Conservation (phyloP, 2,113 vertebrate genomes). For the Passer domesticus region DNA sequence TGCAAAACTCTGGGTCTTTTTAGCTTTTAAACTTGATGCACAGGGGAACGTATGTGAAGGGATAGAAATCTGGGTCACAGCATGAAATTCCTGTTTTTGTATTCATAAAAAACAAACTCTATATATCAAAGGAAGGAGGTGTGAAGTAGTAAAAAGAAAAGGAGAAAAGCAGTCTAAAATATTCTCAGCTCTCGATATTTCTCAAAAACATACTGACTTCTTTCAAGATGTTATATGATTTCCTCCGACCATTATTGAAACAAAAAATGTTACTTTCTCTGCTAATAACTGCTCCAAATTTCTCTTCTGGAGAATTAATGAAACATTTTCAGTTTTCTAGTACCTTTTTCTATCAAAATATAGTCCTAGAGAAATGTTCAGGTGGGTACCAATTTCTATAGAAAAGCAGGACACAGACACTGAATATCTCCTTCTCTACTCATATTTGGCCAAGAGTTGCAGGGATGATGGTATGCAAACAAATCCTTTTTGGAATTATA, state of each 20-base stretch:
- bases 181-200: constrained; percentile 6
- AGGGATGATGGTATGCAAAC: not conserved
- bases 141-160: constrained; percentile 63
- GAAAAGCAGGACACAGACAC: not conserved
- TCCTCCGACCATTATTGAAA: not conserved
- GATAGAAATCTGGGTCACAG: constrained; percentile 69
- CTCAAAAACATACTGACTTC: not conserved
- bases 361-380: not conserved
- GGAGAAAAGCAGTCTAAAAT: constrained; percentile 51
- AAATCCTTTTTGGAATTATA: not conserved
- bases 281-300: not conserved
- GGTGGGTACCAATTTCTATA: not conserved
- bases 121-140: constrained; percentile 66
- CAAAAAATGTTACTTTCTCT: not conserved
- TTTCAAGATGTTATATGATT: not conserved
- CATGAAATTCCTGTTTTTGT: constrained; percentile 67
- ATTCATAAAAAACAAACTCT: constrained; percentile 66
- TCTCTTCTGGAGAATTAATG: not conserved
- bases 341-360: not conserved
- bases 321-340: not conserved
- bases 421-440: not conserved
- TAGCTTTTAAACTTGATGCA: constrained; percentile 65
- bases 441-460: not conserved
- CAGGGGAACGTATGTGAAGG: constrained; percentile 55
- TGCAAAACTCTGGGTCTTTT: constrained; percentile 57